These are phyloP conservation scores for Dicycla oo DNA, from an alignment of 2,888 invertebrate genomes.

Conservation along the genomic window DNA sequence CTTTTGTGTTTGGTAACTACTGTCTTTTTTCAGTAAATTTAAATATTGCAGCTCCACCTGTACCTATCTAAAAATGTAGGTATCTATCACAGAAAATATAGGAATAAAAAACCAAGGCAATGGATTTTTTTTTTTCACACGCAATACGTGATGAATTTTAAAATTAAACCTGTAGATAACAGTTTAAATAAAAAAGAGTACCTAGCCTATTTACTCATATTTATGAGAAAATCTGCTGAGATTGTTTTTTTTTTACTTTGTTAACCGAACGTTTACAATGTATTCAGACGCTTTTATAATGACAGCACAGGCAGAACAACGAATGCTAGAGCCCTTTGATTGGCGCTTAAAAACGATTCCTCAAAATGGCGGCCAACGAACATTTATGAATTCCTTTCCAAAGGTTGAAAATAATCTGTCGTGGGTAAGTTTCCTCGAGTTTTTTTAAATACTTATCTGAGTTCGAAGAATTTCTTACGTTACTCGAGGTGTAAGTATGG, in stretches of 20 bases:
- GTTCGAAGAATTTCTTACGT: constrained; percentile 79
- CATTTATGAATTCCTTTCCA: constrained; percentile 31
- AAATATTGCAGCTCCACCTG: neutral
- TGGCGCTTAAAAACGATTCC: constrained; percentile 11
- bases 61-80: neutral
- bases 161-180: neutral
- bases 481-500: constrained; percentile 81
- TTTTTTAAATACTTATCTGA: constrained; percentile 67
- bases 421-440: constrained; percentile 35
- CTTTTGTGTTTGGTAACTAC: neutral
- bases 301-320: neutral
- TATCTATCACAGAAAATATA: neutral
- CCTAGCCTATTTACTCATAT: neutral
- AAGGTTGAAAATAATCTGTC: constrained; percentile 46
- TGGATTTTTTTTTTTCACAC: neutral
- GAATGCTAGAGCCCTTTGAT: neutral
- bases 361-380: constrained; percentile 44
- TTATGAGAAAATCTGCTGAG: neutral
- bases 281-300: neutral
- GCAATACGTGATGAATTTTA: neutral
- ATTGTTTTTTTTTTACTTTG: neutral
- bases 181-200: neutral
- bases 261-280: neutral
- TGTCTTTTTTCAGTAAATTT: neutral
- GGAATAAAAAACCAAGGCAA: neutral